Base-by-base conservation (phyloP, 2,888 invertebrate species). In the Xylota segnis region DNA sequence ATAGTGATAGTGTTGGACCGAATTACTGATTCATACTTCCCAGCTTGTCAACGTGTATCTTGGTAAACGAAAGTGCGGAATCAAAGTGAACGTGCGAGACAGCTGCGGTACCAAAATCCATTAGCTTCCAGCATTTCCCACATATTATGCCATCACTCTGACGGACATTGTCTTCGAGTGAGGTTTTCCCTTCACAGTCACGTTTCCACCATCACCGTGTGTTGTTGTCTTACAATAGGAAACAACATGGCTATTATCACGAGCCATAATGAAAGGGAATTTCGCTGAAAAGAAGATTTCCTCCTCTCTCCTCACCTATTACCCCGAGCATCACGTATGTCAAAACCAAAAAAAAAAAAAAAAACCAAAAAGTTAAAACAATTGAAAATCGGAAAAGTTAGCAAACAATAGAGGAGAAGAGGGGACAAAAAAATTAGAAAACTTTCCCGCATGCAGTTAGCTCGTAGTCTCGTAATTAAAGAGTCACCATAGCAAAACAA, bases 401-500 rank as follows among this genome's bases (percentile, higher is more conserved):
- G 9, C 34, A 27, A 50, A 27, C 23, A 40, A n/a, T 5, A 23
- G 23, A 66, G 37, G 12, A 34, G 7, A 18, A 54, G 5, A 2
- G 5, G 32, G 5, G n/a, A n/a, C n/a, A 32, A 32, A 32, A 32
- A 32, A 23, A 23, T 1, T 32, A 32, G 12, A 47, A 75, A 45
- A 82, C 68, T 68, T 82, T 75, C 70, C 45, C 16, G 18, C 61
- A 50, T 37, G 14, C 43, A 63, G 66, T 54, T 16, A 56, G 61
- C 47, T 61, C 47, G 63, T 63, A 65, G 47, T 34, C 61, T 76
- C 63, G 56, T 70, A 76, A 82, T 82, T 76, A 82, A 76, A 75
- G 76, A 82, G 47, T 63, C 70, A 70, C 47, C 34, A 74, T 63
- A 40, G 37, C 29, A 59, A 47, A 65, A 40, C 65, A 58, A 79